phyloP scores from a whole-genome alignment of 35 echinoderm and acorn worm genomes.

The Lytechinus variegatus region DNA sequence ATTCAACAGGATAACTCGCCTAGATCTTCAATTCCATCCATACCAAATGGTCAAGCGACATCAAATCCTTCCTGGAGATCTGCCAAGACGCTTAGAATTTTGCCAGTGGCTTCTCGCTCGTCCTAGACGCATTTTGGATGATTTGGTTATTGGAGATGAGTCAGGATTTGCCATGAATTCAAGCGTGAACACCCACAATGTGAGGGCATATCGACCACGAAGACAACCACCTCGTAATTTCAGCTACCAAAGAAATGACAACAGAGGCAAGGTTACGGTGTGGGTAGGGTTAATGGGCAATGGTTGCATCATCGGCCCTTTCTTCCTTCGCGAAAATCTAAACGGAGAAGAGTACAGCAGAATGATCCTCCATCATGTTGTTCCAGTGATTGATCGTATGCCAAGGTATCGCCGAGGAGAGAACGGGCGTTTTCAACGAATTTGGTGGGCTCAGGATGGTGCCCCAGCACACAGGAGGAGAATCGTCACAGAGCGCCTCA shows the following conservation, averaged over 20 bases:
- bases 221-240: background rate
- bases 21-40: too few species aligned
- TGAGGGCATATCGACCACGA: constrained; percentile 9
- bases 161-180: constrained; percentile 22
- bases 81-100: background rate
- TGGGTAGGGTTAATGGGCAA: background rate
- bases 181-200: constrained; percentile 9
- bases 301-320: background rate
- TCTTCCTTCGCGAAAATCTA: constrained; percentile 7
- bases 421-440: constrained; percentile 43
- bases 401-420: constrained; percentile 25
- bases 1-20: too few species aligned
- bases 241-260: background rate
- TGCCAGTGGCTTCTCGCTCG: background rate
- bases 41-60: too few species aligned
- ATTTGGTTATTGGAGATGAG: constrained; percentile 46
- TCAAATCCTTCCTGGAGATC: constrained; percentile 47
- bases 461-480: background rate
- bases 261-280: background rate
- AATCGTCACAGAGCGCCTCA: constrained; percentile 35
- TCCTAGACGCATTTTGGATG: background rate
- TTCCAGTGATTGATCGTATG: background rate
- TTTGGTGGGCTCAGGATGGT: constrained; percentile 47
- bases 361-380: constrained; percentile 28
- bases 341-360: background rate